Evolutionary conservation across 2,797 vertebrate genomes (phyloP).

Genomic region (Pipistrellus kuhlii): DNA sequence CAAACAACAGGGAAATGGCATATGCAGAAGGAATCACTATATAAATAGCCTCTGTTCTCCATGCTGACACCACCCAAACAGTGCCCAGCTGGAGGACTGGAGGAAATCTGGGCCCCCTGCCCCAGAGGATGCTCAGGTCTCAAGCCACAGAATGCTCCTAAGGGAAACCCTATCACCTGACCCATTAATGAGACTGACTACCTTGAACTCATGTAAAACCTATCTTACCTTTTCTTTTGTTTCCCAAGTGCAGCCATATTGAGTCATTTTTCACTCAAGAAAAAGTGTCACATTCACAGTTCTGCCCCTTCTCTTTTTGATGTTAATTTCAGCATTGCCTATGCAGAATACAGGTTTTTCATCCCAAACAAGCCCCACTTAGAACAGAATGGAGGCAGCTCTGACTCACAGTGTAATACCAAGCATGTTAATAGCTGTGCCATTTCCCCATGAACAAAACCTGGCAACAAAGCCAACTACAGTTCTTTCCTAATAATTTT

Average conservation of each 20-base stretch:
- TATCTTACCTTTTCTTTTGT: slow-evolving; percentile 47
- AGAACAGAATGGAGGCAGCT: slow-evolving; percentile 11
- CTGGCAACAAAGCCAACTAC: slow-evolving; percentile 23
- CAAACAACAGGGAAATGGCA: neutral
- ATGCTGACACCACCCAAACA: no score
- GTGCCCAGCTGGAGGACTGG: neutral
- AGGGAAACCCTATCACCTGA: neutral
- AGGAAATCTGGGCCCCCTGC: neutral
- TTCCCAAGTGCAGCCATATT: neutral
- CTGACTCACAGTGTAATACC: slow-evolving; percentile 56
- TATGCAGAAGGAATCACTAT: neutral
- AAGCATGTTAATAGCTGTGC: slow-evolving; percentile 21
- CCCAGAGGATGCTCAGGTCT: neutral
- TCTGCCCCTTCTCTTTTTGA: slow-evolving; percentile 42
- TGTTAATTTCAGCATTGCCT: slow-evolving; percentile 70
- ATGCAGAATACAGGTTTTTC: slow-evolving; percentile 49
- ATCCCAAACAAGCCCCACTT: slow-evolving; percentile 42
- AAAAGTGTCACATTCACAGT: slow-evolving; percentile 16
- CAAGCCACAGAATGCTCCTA: neutral
- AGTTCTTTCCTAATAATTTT: slow-evolving; percentile 53
- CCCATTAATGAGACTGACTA: neutral
- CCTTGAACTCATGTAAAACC: neutral
- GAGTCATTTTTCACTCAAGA: slow-evolving; percentile 62
- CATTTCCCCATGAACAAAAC: slow-evolving; percentile 57
- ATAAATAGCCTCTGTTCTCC: neutral